Evolutionary conservation across 2,797 vertebrate species (phyloP).

Genomic region (Octomys mimax): DNA sequence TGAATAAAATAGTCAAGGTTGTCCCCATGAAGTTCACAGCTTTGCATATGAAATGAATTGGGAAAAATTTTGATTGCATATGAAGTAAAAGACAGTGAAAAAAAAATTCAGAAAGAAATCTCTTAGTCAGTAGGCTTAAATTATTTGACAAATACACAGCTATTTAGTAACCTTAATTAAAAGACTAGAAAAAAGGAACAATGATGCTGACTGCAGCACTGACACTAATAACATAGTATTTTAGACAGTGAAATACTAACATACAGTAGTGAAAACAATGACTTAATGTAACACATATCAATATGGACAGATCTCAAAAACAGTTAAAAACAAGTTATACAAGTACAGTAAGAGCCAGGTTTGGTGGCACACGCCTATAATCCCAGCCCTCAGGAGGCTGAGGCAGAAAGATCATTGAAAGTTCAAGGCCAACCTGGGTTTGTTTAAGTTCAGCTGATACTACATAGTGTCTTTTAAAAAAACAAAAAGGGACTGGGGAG

Average conservation of each 20-base stretch:
- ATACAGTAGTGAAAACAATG: slow-evolving; percentile 14
- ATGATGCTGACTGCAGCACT: neutral
- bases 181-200: slow-evolving; percentile 1
- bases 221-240: slow-evolving; percentile 39
- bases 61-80: neutral
- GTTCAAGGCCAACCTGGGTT: neutral
- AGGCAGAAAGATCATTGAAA: neutral
- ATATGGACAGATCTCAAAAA: neutral
- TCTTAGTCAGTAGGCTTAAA: neutral
- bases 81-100: neutral
- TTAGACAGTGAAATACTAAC: neutral
- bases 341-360: neutral
- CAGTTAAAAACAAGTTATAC: slow-evolving; percentile 3
- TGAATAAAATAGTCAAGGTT: neutral
- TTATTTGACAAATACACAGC: neutral
- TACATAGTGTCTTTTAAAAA: neutral
- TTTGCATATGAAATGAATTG: neutral
- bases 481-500: neutral
- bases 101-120: slow-evolving; percentile 14
- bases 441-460: neutral
- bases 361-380: neutral
- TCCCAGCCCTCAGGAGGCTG: neutral
- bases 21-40: too few relatives aligned
- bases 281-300: neutral
- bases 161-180: slow-evolving; percentile 39